phyloP scores from a whole-genome alignment of 1,140 invertebrate genomes.

The Euura lappo region DNA sequence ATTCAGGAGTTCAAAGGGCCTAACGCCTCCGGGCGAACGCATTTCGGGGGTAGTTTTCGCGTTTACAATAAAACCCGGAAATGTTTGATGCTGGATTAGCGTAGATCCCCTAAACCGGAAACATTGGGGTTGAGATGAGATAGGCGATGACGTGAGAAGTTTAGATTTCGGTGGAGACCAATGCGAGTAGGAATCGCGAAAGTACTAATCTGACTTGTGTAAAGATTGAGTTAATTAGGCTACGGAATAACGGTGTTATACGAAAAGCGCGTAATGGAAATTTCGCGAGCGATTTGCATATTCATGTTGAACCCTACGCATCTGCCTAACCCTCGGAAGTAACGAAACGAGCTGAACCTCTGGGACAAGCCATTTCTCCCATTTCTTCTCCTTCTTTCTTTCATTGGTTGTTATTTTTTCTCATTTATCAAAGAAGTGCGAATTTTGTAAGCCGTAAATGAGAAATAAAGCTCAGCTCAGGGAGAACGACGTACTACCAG shows the following conservation, averaged over 20 bases:
- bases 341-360: neutral
- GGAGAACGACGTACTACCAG: neutral
- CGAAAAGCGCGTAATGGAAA: conserved; percentile 22
- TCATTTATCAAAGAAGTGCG: too few relatives aligned
- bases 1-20: neutral
- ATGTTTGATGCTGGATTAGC: neutral
- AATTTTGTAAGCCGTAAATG: too few relatives aligned
- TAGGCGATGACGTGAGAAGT: neutral
- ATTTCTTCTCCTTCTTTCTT: too few relatives aligned
- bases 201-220: neutral
- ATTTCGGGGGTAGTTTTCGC: neutral
- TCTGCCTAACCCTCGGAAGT: neutral
- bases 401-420: too few relatives aligned
- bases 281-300: conserved; percentile 45
- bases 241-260: neutral
- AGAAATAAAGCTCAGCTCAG: neutral
- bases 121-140: neutral
- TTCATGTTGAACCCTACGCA: conserved; percentile 29
- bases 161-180: neutral
- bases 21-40: neutral
- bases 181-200: neutral
- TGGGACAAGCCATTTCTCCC: neutral
- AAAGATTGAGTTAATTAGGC: neutral
- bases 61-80: neutral
- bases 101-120: neutral